Evolutionary conservation across 2,113 vertebrate genomes (phyloP), one percentile per base, ranked within the genome.

Genomic region (Nestor notabilis): DNA sequence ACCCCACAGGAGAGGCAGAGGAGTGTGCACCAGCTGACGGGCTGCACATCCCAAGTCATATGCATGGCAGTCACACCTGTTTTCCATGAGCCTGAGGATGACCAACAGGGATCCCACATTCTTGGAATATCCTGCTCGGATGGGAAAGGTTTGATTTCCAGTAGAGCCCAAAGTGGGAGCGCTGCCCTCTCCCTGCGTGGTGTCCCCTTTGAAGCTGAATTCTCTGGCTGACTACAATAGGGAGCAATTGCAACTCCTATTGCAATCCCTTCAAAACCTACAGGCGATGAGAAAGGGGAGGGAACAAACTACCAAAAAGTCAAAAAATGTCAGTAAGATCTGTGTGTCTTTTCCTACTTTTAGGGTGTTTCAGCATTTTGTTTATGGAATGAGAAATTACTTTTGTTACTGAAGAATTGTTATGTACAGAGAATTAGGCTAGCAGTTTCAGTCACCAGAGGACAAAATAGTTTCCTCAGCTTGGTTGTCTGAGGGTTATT

Each of bases 131-230:
- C 41, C n/a, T 7, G 5, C 31, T 1, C 2, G 41, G 11, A 8
- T 17, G 4, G 12, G 25, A 46, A 39, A 46, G 8, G 9, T 44
- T 81, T 70, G n/a, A 35, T 66, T 31, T 81, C 17, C 28, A 31
- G 25, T 1, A 23, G 28, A 81, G 23, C 20, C 47, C 2, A 2
- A 23, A 43, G 25, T 7, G 28, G 7, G n/a, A 49, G 12, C 0
- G 1, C 31, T 49, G 41, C 74, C 64, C 46, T 7, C 6, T 60
- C 33, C 19, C 17, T 76, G n/a, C 29, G 23, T 72, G 41, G 53
- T 28, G 41, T 19, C 6, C 4, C 11, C 9, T 82, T 72, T 6
- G 5, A 71, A 68, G 43, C 6, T 37, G 47, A 75, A 8, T 7
- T 74, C 56, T 52, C 28, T 1, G 3, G 5, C 24, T 60, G 35